These are phyloP conservation scores for Smithornis capensis DNA, from an alignment of 2,113 vertebrate species.

Conservation along the genomic window DNA sequence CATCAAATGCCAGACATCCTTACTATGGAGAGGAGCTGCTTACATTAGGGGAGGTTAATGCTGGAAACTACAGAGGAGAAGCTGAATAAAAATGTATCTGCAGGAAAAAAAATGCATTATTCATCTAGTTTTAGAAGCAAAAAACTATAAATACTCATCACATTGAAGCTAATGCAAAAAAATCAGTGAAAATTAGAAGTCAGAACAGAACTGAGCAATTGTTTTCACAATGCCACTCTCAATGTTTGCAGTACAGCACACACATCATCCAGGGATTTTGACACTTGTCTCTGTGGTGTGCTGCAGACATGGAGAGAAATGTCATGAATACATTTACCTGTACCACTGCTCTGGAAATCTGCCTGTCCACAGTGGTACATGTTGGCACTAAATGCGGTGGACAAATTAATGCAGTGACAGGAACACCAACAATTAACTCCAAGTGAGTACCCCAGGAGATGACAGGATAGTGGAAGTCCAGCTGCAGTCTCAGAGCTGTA, in stretches of 20 bases:
- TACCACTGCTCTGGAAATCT: background rate
- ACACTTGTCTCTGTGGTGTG: background rate
- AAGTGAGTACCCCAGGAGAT: background rate
- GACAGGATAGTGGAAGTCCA: background rate
- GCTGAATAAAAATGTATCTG: background rate
- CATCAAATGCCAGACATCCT: background rate
- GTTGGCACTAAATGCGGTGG: background rate
- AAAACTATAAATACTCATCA: background rate
- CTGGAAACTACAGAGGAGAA: background rate
- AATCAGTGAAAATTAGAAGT: background rate
- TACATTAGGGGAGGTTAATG: accelerated
- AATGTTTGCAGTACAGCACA: background rate
- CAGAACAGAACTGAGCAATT: background rate
- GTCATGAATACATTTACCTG: background rate
- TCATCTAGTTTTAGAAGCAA: background rate
- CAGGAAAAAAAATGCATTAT: background rate
- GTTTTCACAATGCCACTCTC: background rate
- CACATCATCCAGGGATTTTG: background rate
- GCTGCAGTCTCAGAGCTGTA: background rate
- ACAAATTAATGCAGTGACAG: background rate
- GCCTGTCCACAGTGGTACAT: background rate
- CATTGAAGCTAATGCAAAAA: background rate
- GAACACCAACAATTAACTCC: background rate
- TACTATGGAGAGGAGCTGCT: background rate
- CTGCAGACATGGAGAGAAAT: background rate